phyloP scores from a whole-genome alignment of 2,797 vertebrate genomes.

The Enteromius afrohamiltoni region DNA sequence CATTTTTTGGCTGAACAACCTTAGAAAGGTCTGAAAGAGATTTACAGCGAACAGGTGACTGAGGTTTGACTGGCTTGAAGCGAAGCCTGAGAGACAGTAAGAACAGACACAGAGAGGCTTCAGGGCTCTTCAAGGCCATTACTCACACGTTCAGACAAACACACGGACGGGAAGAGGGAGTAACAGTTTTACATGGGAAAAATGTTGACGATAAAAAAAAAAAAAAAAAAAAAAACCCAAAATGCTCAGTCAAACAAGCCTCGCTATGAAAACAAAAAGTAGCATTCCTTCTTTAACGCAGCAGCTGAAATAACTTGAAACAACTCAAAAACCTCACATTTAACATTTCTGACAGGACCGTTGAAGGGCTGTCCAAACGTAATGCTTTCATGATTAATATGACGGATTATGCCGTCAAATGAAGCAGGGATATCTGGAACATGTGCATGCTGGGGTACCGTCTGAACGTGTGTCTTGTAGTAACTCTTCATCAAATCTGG shows the following conservation, averaged over 20 bases:
- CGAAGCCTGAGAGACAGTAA: not conserved
- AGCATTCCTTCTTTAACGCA: not conserved
- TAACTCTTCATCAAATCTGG: not conserved
- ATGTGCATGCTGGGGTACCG: not conserved
- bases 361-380: not conserved
- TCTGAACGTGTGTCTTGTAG: not conserved
- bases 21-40: slow-evolving; percentile 23
- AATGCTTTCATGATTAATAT: not conserved
- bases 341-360: not conserved
- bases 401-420: not conserved
- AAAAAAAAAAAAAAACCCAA: too few species aligned
- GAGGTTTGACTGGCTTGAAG: slow-evolving; percentile 30
- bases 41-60: slow-evolving; percentile 36
- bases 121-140: slow-evolving; percentile 18
- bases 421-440: not conserved
- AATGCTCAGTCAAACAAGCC: not conserved
- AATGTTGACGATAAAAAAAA: not conserved
- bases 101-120: slow-evolving; percentile 18
- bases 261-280: slow-evolving; percentile 28
- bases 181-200: not conserved
- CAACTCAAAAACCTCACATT: not conserved
- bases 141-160: slow-evolving; percentile 20
- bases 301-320: slow-evolving; percentile 6
- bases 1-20: slow-evolving; percentile 31
- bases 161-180: not conserved